Conservation (phyloP, 2,797 vertebrate species). For the Melanotaenia parkinsoni region DNA sequence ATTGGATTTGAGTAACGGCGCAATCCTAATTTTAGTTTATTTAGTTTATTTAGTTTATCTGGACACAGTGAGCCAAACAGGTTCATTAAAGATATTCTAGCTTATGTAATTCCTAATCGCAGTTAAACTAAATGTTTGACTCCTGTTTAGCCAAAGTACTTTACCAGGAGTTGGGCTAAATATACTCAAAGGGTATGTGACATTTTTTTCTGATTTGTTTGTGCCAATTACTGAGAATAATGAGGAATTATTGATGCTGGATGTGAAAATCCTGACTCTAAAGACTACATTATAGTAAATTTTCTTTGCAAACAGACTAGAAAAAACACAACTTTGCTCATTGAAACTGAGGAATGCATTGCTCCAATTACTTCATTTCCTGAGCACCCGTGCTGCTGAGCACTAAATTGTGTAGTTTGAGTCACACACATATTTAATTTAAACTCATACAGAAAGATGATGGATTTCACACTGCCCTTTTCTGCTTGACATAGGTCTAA, state of each 20-base stretch:
- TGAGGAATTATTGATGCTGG: background rate
- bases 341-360: background rate
- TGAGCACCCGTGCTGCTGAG: background rate
- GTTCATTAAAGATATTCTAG: background rate
- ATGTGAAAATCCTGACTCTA: background rate
- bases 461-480: conserved; percentile 26
- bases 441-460: conserved; percentile 10
- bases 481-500: conserved; percentile 25
- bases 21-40: background rate
- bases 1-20: background rate
- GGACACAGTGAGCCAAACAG: background rate
- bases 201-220: background rate
- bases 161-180: background rate
- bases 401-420: background rate
- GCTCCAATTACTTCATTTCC: background rate
- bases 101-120: background rate
- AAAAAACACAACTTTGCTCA: background rate
- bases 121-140: background rate
- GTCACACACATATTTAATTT: background rate
- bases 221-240: background rate
- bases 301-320: background rate
- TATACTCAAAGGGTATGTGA: background rate
- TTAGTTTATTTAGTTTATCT: background rate
- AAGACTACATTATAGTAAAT: background rate
- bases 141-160: background rate